Base-by-base conservation (phyloP, 37 sponge, comb jelly and placozoan species). In the Diacarnus erythraeanus region DNA sequence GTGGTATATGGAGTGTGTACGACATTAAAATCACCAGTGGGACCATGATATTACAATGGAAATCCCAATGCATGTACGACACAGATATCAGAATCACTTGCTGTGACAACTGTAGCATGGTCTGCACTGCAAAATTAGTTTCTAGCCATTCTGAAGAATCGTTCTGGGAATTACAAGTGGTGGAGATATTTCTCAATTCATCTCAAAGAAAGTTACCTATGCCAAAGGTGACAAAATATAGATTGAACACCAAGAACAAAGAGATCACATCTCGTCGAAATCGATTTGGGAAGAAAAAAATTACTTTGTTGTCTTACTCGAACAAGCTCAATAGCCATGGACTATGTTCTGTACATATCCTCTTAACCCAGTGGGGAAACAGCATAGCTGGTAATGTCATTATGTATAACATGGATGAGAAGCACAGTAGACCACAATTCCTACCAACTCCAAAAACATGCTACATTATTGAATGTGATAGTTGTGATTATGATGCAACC, bases 1-100 rank as follows among this genome's bases (percentile, higher is more conserved):
- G 76, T 58, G 87, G 87, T 6, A 38, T 64, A 3, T 86, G 87
- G 87, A 80, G 71, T 31, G 57, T 69, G 22, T 74, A 76, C 51
- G 10, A 76, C 43, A 27, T 69, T 6, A 22, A 30, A 21, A 58
- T 1, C 10, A 29, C 38, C 18, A n/a, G n/a, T n/a, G n/a, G n/a
- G n/a, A 23, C 51, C 9, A 44, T 29, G 2, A 1, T 64, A 2
- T 42, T 67, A 5, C 47, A 38, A 0, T 86, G 81, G 81, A 29
- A 42, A 34, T 42, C 76, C 18, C 75, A 64, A 0, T 31, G 67
- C 5, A 23, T 80, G 36, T 86, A 70, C 36, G 76, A 76, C 71
- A 27, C 68, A 1, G 80, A 74, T 8, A 10, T 75, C 22, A 80
- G 20, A 21, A 38, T 86, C 30, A 40, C 58, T 18, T 76, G 76